Conservation (phyloP, 2,888 invertebrate species). For the Fragum whitleyi region DNA sequence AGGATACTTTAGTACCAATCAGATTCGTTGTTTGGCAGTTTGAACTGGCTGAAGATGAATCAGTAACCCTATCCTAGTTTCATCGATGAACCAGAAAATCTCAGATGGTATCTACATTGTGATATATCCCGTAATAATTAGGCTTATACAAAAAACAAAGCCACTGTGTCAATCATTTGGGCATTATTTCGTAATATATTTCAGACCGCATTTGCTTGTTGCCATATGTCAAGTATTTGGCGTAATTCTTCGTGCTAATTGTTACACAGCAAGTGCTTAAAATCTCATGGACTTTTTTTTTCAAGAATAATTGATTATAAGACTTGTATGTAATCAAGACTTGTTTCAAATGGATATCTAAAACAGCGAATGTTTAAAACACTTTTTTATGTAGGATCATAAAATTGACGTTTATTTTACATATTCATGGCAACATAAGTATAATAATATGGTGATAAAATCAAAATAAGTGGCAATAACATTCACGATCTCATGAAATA, state of each 20-base stretch:
- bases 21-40: not conserved
- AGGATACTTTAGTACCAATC: no score
- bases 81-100: not conserved
- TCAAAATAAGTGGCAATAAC: no score
- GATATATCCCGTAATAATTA: slow-evolving; percentile 11
- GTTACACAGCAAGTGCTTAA: not conserved
- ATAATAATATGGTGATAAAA: no score
- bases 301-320: no score
- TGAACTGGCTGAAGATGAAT: not conserved
- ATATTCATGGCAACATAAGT: no score
- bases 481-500: no score
- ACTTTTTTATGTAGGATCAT: no score
- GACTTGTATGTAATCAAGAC: no score
- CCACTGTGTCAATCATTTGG: slow-evolving; percentile 14
- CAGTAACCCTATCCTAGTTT: not conserved
- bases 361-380: no score
- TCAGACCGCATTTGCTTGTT: slow-evolving; percentile 1
- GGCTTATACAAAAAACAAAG: slow-evolving; percentile 2
- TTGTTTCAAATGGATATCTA: no score
- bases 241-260: not conserved
- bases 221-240: not conserved
- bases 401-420: no score
- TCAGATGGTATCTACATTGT: slow-evolving; percentile 13
- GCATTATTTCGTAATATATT: slow-evolving; percentile 3
- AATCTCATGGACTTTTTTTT: not conserved